Evolutionary conservation across 2,797 vertebrate genomes (phyloP), one percentile per base, ranked within the genome.

Genomic region (Pitangus sulphuratus): DNA sequence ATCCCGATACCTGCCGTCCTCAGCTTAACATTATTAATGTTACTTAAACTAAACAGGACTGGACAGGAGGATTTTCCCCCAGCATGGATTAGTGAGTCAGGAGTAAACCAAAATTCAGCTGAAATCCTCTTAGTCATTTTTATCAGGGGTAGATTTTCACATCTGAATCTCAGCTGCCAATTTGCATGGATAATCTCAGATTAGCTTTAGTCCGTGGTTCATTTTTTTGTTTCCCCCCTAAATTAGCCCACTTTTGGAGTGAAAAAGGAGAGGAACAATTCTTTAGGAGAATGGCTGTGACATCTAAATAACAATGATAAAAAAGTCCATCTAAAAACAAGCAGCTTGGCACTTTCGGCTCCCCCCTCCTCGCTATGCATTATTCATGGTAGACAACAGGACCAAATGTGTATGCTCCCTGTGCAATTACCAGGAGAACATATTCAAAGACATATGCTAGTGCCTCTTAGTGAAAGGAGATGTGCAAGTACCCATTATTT

Each of bases 391-490:
- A 97, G 93, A 88, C 83, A 94, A 95, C 89, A 92, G 90, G 89
- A 95, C 96, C 93, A 95, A 97, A 96, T 91, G 93, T 89, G 91
- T 95, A 66, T 7, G 19, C 84, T 96, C 92, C 79, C 92, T 83
- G 90, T 48, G 95, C 95, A 97, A 97, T 97, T 97, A 97, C 93
- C 92, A 92, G 93, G 82, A 96, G 92, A 96, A 94, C 96, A 94
- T 92, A 96, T 95, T 96, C 96, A 97, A 97, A 96, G 96, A 95
- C 90, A 96, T 97, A 95, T 95, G 92, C 95, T 93, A 40, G 96
- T 92, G 96, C 85, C 95, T 97, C 96, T 95, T 94, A 97, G 95
- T 95, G 94, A 93, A 97, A 97, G 94, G 90, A 92, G 95, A 95
- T 89, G 96, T 90, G 92, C 89, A 91, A 97, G 95, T 94, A 89